Base-by-base conservation (phyloP, 1,140 invertebrate genomes). In the Ephestia elutella region DNA sequence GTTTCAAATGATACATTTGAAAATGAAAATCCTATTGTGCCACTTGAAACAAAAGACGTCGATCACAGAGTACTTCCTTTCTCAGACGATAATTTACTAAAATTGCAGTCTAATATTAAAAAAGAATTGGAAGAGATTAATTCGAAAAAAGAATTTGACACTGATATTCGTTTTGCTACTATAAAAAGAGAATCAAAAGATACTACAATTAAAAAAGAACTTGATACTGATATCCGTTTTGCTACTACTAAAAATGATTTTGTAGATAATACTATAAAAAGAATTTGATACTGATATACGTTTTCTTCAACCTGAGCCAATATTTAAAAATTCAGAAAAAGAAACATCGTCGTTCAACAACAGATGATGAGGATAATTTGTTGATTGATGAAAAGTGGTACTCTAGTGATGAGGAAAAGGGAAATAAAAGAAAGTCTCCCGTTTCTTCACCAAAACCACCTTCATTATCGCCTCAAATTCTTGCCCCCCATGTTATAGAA, bases 321-420 rank as follows among this genome's bases (percentile, higher is more conserved):
- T 85, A 54, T 75, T 80, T 66, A 89, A 76, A 78, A 90, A 83
- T 78, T 78, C 75, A 59, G 89, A 83, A 57, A n/a, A 86, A 88
- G 64, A 77, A 78, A 66, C 70, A 86, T 63, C 80, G 87, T 25
- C 80, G 86, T 2, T 86, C 86, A 30, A 89, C 89, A 38, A 91
- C 91, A 21, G 90, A 90, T 28, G 87, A 90, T 55, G 84, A 87
- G 56, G 89, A 91, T 56, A 90, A 89, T 64, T 85, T 91, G 30
- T 83, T 90, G 63, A 89, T 90, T 54, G 90, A 93, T 61, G 93
- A 94, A 60, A 92, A 94, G 73, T 95, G 94, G 93, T 95, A 95
- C 75, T 94, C 93, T 0, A 94, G 93, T 67, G 93, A 95, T 54
- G 93, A 94, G 62, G 93, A 94, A 65, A 88, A 86, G 51, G 75